Evolutionary conservation across 2,113 vertebrate genomes (phyloP), one percentile per base, ranked within the genome.

Genomic region (Maylandia zebra): DNA sequence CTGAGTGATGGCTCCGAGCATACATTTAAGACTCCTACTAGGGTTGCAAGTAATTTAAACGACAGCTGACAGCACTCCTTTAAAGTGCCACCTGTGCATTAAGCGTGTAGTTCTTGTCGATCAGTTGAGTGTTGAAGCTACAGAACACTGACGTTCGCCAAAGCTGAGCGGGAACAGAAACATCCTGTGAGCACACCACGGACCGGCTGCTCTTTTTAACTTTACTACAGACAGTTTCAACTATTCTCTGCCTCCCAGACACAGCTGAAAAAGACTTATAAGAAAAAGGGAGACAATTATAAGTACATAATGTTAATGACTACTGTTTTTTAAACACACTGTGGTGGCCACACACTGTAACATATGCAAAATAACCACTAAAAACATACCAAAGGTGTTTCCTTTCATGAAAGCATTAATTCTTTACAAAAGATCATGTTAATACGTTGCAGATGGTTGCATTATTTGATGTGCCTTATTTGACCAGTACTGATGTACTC

Each of bases 231-330:
- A 89, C 48, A 43, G 12, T 82, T 22, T 32, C 27, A 34, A 52
- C 52, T 13, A 74, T 86, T 79, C 84, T 89, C 86, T 91, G 92
- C 86, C 88, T 93, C 90, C 86, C 89, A 6, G 78, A 88, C 52
- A 90, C 79, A 91, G 89, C 88, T 61, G 84, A 91, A 84, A 84
- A 84, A 86, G 87, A 94, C 88, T 90, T 80, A 55, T 55, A 79
- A 83, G 52, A 94, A 94, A 95, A 95, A 96, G 94, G 94, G 94
- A 95, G 93, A 92, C 90, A 89, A 66, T 92, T 87, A 52, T 55
- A 59, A 83, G 71, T 91, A 89, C 74, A 88, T 78, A 19, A 90
- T 92, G 82, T 93, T 86, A 85, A 93, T 85, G 5, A 90, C 53
- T 86, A 43, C 82, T 90, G 7, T 89, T 81, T 69, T 88, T 80